A percentile compares a stretch with the other conserved stretches of the same genome.
phyloP scores from a whole-genome alignment of 2,113 vertebrate genomes.

The Menura novaehollandiae region DNA sequence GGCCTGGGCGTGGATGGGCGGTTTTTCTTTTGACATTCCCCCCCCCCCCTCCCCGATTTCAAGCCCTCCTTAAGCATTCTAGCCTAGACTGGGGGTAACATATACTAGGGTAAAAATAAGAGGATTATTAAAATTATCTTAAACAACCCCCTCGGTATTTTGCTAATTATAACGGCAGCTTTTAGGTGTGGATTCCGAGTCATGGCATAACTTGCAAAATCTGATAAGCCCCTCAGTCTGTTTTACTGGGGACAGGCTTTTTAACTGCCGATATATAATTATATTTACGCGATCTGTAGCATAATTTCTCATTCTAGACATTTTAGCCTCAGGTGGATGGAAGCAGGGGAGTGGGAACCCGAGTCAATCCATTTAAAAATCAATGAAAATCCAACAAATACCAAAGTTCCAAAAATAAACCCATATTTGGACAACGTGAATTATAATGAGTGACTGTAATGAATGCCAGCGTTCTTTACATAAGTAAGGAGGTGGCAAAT shows the following conservation, averaged over 20 bases:
- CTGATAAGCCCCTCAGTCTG: not conserved
- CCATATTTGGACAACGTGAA: slow-evolving; percentile 26
- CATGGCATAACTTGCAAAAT: not conserved
- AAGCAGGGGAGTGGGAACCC: not conserved
- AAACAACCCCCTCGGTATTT: not conserved
- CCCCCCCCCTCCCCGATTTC: not conserved
- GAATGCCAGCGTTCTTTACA: not conserved
- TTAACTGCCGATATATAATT: not conserved
- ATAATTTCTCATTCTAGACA: not conserved
- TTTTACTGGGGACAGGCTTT: not conserved
- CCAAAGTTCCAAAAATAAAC: not conserved
- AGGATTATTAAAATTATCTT: not conserved
- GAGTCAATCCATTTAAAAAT: not conserved
- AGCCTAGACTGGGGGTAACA: not conserved
- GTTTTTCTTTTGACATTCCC: slow-evolving; percentile 18
- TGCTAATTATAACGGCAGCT: not conserved
- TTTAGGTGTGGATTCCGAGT: not conserved
- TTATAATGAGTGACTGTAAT: not conserved
- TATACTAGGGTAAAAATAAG: not conserved
- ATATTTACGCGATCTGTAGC: not conserved
- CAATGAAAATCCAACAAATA: not conserved
- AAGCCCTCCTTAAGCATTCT: not conserved
- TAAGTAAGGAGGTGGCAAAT: not conserved
- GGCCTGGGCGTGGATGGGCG: slow-evolving; percentile 3
- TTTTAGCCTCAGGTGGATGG: not conserved